Evolutionary conservation across 2,113 vertebrate genomes (phyloP).

Genomic region (Peucedramus taeniatus): DNA sequence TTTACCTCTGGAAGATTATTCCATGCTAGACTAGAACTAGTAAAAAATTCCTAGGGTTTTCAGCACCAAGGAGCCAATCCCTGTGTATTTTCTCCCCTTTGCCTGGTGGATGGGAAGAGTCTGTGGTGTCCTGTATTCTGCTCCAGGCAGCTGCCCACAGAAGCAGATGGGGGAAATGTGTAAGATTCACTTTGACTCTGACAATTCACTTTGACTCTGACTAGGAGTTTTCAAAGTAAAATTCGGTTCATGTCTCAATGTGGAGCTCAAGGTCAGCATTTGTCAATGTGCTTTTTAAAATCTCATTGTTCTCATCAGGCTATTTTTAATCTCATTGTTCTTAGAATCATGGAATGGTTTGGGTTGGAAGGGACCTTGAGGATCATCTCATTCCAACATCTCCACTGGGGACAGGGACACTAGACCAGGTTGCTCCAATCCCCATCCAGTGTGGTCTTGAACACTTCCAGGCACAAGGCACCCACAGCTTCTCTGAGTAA

Average conservation of each 20-base stretch:
- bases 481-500: neutral
- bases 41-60: neutral
- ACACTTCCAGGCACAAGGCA: neutral
- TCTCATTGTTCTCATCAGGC: neutral
- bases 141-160: neutral
- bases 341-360: neutral
- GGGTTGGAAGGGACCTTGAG: neutral
- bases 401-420: neutral
- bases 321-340: neutral
- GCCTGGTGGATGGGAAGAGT: neutral
- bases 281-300: neutral
- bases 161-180: neutral
- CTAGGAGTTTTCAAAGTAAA: neutral
- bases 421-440: neutral
- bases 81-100: neutral
- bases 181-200: neutral
- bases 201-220: neutral
- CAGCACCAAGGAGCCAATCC: neutral
- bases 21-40: neutral
- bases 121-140: neutral
- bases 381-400: neutral
- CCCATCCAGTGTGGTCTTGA: neutral
- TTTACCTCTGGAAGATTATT: neutral
- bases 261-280: neutral
- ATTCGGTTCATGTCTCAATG: fast-evolving